Evolutionary conservation across 2,113 vertebrate genomes (phyloP), one percentile per base, ranked within the genome.

Genomic region (Emydocephalus ijimae): DNA sequence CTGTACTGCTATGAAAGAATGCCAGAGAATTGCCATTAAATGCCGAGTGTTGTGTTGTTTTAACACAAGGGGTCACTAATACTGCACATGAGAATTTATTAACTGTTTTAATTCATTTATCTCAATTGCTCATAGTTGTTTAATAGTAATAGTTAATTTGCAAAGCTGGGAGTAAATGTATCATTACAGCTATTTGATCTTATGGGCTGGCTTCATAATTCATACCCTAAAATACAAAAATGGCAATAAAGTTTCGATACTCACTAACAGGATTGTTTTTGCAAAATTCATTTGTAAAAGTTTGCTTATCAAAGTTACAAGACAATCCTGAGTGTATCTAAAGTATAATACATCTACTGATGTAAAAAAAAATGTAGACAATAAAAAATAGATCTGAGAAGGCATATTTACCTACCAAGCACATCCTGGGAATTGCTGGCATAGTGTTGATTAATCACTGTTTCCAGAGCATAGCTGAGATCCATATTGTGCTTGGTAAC

Each of bases 401-500:
- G 0, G 45, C 14, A 0, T 4, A 2, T 1, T 61, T 2, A 94
- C 98, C 97, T 93, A 99, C 99, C 99, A 0, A 99, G 98, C 64
- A 99, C 93, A 4, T 98, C 97, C 92, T 98, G 98, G 1, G 99
- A 98, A 54, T 97, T 97, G 92, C 95, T 92, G 26, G 96, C 89
- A 86, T 99, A 97, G 9, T 98, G 98, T 90, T 96, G 97, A 94
- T 96, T 94, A 18, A 99, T 97, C 89, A 99, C 94, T 0, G 94
- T 96, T 92, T 98, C 98, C 29, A 99, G 97, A 0, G 98, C 97
- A 0, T 99, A 99, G 96, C 98, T 99, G 52, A 98, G 97, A 96
- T 99, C 99, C 98, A 99, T 97, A 97, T 98, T 99, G 94, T 98
- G 99, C 96, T 98, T 97, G 2, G 99, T 99, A 89, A 99, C 98